phyloP scores from a whole-genome alignment of 2,113 vertebrate species.

The Chloebia gouldiae region DNA sequence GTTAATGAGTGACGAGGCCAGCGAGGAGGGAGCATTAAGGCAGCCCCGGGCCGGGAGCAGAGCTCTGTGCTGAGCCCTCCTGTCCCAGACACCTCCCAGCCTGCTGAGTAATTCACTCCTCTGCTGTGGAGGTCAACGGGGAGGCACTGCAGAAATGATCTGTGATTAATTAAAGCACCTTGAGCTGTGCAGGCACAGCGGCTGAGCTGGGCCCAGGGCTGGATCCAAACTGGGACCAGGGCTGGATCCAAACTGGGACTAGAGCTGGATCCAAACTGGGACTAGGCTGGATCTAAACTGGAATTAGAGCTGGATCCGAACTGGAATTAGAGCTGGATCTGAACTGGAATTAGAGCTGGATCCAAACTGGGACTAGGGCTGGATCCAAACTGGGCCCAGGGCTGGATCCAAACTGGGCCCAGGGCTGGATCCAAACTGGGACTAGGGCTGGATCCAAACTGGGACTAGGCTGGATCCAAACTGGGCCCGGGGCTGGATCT shows the following conservation, averaged over 20 bases:
- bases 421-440: background rate
- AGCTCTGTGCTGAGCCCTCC: constrained; percentile 1
- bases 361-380: background rate
- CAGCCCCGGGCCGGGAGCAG: constrained; percentile 29
- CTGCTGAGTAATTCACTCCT: constrained; percentile 54
- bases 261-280: background rate
- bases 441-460: rapidly evolving
- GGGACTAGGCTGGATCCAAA: background rate
- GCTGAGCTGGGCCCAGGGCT: background rate
- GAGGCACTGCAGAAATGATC: constrained; percentile 8
- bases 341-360: background rate
- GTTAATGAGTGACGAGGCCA: background rate
- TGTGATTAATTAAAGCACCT: constrained; percentile 48
- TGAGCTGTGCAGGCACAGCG: rapidly evolving
- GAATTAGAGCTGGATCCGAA: rapidly evolving
- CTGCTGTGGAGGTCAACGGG: constrained; percentile 28
- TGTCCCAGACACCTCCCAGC: background rate
- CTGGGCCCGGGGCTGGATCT: rapidly evolving
- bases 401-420: rapidly evolving
- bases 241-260: background rate
- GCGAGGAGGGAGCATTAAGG: no score
- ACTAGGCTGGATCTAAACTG: background rate
- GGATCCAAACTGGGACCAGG: background rate
- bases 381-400: no score
- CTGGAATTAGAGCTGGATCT: background rate